Base-by-base conservation (phyloP, 2,888 invertebrate species). In the Microctonus hyperodae region DNA sequence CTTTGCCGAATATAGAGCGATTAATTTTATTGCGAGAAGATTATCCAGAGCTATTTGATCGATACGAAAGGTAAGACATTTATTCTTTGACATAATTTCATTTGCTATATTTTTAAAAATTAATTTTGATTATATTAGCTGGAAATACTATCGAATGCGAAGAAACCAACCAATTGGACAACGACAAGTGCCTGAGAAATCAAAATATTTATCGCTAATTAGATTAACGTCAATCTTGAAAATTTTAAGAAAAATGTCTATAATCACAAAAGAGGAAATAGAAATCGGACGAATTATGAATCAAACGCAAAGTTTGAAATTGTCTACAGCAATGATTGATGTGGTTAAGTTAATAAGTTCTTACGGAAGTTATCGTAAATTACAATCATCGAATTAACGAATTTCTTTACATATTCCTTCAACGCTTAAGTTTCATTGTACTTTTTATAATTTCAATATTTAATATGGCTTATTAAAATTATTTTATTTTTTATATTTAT, bases 21-120 rank as follows among this genome's bases (percentile, higher is more conserved):
- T 68, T 67, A 58, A 55, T 68, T 23, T 59, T 81, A 13, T 64
- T 60, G 1, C 76, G 74, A 64, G 31, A 63, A 11, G 66, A 73
- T 0, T 59, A 74, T 57, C 65, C 72, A 9, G 1, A 56, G 23
- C 44, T 78, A 57, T 75, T 79, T 68, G 51, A 63, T 23, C 16
- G 1, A 44, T 44, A 44, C 6, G 6, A 1, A 4, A 44, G 44
- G 44, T 44, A n/a, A 44, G 6, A 20, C 1, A n/a, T 44, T 44
- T 0, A 6, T 44, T 44, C 7, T n/a, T 44, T 44, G 7, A 9
- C 9, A 3, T 0, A 9, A 16, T 44, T 1, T 44, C 44, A 3
- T 7, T 6, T 44, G 9, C 6, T 44, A 16, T 16, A 7, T 7
- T 44, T 20, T 44, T 5, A 20, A 6, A 16, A 44, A 6, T 20